phyloP scores from a whole-genome alignment of 2,113 vertebrate genomes.

The Periophthalmus modestus region DNA sequence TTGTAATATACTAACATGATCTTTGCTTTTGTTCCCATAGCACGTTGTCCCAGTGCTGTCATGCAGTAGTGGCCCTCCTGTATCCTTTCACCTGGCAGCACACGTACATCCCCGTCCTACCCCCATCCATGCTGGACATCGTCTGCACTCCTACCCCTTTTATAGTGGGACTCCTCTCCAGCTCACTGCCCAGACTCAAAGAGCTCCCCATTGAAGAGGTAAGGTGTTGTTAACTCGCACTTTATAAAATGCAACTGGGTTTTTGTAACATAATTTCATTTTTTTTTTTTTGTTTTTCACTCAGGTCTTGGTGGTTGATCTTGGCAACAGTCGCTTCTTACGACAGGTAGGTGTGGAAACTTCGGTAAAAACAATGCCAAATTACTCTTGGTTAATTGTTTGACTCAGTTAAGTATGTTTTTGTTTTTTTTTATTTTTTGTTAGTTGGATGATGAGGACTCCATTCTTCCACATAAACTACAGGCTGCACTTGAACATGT shows the following conservation, averaged over 20 bases:
- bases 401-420: background rate
- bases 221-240: conserved; percentile 29
- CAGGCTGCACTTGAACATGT: conserved; percentile 91
- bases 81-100: conserved; percentile 91
- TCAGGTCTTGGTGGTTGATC: conserved; percentile 94
- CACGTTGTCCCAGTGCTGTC: conserved; percentile 91
- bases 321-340: conserved; percentile 91
- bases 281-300: conserved; percentile 38
- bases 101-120: conserved; percentile 94
- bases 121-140: conserved; percentile 93
- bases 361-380: too few relatives aligned
- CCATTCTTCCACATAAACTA: conserved; percentile 93
- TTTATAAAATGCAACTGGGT: background rate
- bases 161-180: conserved; percentile 92
- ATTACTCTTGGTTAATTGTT: background rate
- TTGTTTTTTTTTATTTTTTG: conserved; percentile 9
- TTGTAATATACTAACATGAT: background rate
- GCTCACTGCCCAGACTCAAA: conserved; percentile 88
- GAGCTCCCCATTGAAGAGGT: conserved; percentile 94
- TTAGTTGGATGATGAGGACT: conserved; percentile 95
- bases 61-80: conserved; percentile 88
- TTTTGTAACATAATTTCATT: background rate
- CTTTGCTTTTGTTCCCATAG: conserved; percentile 75
- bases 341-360: conserved; percentile 87
- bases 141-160: conserved; percentile 95